Evolutionary conservation across 2,888 invertebrate species (phyloP), one percentile per base, ranked within the genome.

Genomic region (Glaucopsyche alexis): DNA sequence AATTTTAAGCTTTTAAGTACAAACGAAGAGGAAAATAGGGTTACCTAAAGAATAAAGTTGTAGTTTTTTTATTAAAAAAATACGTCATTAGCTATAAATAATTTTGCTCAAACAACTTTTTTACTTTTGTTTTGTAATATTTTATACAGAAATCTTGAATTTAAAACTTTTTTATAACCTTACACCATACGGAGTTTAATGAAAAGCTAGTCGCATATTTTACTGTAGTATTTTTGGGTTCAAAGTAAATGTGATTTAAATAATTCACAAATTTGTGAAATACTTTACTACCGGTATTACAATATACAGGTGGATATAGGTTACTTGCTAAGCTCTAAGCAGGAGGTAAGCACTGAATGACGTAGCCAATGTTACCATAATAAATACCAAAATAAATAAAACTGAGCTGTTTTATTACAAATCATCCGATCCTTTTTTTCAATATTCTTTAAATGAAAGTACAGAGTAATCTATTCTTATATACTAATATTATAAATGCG

Each of bases 361-460:
- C 52, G 52, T 52, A 52, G 52, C 50, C 50, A n/a, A 52, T 55
- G 4, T 42, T 55, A 55, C 19, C 55, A 19, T 55, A 55, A 55
- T 19, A 19, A 9, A 55, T 55, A 9, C n/a, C n/a, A n/a, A n/a
- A n/a, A n/a, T n/a, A 19, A 55, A 55, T 8, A 9, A 19, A 9
- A 55, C 5, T 11, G 5, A 55, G 11, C 5, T 19, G 19, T 55
- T 55, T 55, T 19, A 11, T 9, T 55, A 7, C 16, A 19, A 8
- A 19, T 42, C 7, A 19, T 19, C 55, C 6, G 9, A 11, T 19
- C 9, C 4, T 52, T 50, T 50, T 50, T 49, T 3, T n/a, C n/a
- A n/a, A n/a, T n/a, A n/a, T n/a, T 47, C 13, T 47, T 13, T 47
- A 14, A 4, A 13, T 47, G 49, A 6, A 49, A 6, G n/a, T n/a